These are phyloP conservation scores for Charadrius vociferus DNA, from an alignment of 2,113 vertebrate genomes.

Conservation along the genomic window DNA sequence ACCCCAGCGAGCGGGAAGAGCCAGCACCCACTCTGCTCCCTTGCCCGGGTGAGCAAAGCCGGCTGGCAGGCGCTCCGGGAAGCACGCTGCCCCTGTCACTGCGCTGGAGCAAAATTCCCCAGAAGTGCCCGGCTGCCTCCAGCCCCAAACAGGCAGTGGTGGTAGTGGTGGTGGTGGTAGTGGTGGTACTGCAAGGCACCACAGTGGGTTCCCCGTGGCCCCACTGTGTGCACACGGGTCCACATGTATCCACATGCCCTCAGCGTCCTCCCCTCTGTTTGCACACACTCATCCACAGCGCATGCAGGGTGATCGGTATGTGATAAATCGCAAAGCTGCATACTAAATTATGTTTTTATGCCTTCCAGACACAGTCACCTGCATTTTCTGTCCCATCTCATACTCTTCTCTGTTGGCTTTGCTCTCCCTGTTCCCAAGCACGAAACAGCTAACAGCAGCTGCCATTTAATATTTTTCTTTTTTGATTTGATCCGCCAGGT, in stretches of 20 bases:
- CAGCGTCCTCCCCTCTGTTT: neutral
- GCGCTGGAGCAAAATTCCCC: accelerated
- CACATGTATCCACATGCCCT: accelerated
- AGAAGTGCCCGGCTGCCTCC: neutral
- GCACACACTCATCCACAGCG: neutral
- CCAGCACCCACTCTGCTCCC: accelerated
- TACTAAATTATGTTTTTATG: neutral
- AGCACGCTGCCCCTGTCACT: accelerated
- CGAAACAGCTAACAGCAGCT: neutral
- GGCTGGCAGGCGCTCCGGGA: neutral
- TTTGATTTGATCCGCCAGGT: neutral
- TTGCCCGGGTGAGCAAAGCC: accelerated
- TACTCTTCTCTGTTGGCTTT: neutral
- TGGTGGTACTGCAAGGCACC: neutral
- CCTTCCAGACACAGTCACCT: constrained; percentile 6
- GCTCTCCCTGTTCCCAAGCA: neutral
- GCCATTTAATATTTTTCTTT: neutral
- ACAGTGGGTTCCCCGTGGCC: accelerated
- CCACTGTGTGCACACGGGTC: accelerated
- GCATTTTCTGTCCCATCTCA: neutral
- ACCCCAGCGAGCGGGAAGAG: accelerated
- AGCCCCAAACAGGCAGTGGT: neutral
- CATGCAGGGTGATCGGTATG: neutral
- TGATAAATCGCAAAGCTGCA: constrained; percentile 12
- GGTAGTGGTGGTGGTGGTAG: neutral